These are phyloP conservation scores for Electrophaes corylata DNA, from an alignment of 2,888 invertebrate genomes.

Conservation along the genomic window DNA sequence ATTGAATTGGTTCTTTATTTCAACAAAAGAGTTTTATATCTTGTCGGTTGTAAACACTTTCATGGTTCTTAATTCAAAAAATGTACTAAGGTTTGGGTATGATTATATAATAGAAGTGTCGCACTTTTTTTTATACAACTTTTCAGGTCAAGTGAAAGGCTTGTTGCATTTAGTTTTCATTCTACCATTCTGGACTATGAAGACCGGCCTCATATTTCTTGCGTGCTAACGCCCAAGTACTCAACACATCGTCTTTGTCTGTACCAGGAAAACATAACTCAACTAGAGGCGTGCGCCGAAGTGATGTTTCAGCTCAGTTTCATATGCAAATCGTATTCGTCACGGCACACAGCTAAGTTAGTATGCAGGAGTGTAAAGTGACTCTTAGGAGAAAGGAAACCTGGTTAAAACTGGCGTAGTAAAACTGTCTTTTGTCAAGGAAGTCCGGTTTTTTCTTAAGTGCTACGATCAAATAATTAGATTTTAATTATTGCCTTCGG, in stretches of 20 bases:
- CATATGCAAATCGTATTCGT: slow-evolving; percentile 66
- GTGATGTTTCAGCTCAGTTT: slow-evolving; percentile 59
- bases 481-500: no score
- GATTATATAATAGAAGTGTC: no score
- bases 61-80: no score
- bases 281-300: slow-evolving; percentile 50
- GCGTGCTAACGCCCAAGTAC: slow-evolving; percentile 33
- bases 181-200: slow-evolving; percentile 14
- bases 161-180: neutral
- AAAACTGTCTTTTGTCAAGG: neutral
- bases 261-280: slow-evolving; percentile 53
- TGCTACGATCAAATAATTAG: no score
- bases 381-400: neutral
- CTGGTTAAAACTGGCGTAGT: neutral
- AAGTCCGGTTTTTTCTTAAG: no score
- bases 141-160: neutral
- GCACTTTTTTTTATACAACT: no score
- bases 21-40: no score
- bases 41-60: no score
- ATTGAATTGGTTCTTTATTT: no score
- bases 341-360: slow-evolving; percentile 49
- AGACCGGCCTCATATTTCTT: slow-evolving; percentile 25
- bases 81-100: no score
- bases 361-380: slow-evolving; percentile 23
- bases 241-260: slow-evolving; percentile 46